phyloP scores from a whole-genome alignment of 1,140 invertebrate genomes.

The Drosophila ercepeae region DNA sequence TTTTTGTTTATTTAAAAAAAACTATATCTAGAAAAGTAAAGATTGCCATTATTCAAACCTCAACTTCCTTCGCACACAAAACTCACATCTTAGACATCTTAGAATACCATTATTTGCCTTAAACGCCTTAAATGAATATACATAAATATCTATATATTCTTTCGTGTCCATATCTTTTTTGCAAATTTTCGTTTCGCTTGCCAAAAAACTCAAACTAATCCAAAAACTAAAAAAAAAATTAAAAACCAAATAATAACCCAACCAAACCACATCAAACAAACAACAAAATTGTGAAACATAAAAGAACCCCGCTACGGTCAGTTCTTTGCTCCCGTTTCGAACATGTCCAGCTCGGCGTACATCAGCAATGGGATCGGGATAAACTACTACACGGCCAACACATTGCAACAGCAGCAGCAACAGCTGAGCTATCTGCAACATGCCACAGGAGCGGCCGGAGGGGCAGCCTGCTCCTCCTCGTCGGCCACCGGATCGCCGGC shows the following conservation, averaged over 20 bases:
- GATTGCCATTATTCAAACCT: neutral
- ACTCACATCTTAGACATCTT: slow-evolving; percentile 25
- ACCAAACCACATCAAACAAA: slow-evolving; percentile 36
- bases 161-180: slow-evolving; percentile 76
- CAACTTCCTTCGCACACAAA: slow-evolving; percentile 12
- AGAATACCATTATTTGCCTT: slow-evolving; percentile 10
- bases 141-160: slow-evolving; percentile 62
- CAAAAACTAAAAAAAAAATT: slow-evolving; percentile 27
- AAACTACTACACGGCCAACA: slow-evolving; percentile 74
- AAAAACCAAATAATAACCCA: slow-evolving; percentile 29
- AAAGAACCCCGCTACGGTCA: slow-evolving; percentile 60
- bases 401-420: slow-evolving; percentile 39
- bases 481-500: slow-evolving; percentile 50
- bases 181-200: slow-evolving; percentile 70
- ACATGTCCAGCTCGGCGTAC: slow-evolving; percentile 75
- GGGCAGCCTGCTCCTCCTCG: slow-evolving; percentile 43
- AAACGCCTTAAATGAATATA: slow-evolving; percentile 29
- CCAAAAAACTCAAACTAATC: slow-evolving; percentile 35
- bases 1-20: too few species aligned
- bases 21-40: too few species aligned
- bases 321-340: slow-evolving; percentile 63
- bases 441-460: slow-evolving; percentile 31
- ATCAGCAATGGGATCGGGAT: slow-evolving; percentile 80
- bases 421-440: slow-evolving; percentile 3
- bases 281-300: slow-evolving; percentile 11